phyloP scores from a whole-genome alignment of 2,113 vertebrate species.

The Drymodes brunneopygia region DNA sequence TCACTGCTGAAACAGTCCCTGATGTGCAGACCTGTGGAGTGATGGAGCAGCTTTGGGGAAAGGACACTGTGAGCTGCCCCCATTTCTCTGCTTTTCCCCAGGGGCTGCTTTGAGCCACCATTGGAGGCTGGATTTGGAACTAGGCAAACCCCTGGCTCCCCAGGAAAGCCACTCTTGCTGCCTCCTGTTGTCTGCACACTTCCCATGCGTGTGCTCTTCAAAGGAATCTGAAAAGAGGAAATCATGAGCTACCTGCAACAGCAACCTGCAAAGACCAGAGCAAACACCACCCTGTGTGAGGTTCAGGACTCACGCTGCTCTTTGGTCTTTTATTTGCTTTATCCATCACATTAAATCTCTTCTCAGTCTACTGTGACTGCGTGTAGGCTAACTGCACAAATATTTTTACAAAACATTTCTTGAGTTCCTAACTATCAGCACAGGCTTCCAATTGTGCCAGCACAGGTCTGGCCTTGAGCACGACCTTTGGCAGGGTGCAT shows the following conservation, averaged over 20 bases:
- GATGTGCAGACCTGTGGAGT: rapidly evolving
- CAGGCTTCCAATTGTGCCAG: background rate
- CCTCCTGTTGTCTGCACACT: background rate
- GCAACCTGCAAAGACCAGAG: background rate
- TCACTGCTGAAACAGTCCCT: background rate
- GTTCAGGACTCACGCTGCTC: background rate
- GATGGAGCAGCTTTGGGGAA: background rate
- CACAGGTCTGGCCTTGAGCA: background rate
- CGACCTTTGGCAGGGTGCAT: background rate
- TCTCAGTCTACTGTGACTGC: background rate
- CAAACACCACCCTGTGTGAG: background rate
- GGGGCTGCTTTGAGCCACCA: background rate
- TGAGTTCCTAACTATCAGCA: background rate
- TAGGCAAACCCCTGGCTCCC: background rate
- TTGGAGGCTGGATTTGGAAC: background rate
- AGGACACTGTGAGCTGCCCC: background rate
- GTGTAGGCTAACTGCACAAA: background rate
- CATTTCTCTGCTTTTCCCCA: background rate
- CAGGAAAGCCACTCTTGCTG: background rate
- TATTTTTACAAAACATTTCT: background rate
- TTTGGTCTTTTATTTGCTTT: background rate
- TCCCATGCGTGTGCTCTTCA: background rate
- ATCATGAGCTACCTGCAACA: background rate
- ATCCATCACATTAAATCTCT: background rate
- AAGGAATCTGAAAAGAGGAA: background rate